phyloP scores from a whole-genome alignment of 2,113 vertebrate species.

The Pseudorhombus dupliciocellatus region DNA sequence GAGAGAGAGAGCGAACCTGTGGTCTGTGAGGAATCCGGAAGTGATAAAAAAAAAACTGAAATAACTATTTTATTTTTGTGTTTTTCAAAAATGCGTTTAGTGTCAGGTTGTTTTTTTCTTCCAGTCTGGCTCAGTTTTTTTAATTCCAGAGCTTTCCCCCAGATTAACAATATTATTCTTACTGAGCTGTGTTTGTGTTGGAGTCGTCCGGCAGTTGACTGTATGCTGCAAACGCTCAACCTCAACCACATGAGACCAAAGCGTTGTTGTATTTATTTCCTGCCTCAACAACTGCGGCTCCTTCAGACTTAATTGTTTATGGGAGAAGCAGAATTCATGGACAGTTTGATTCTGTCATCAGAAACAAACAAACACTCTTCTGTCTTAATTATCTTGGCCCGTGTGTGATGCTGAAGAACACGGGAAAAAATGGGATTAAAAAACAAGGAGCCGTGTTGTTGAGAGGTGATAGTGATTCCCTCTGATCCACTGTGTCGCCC shows the following conservation, averaged over 20 bases:
- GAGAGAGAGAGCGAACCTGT: slow-evolving; percentile 16
- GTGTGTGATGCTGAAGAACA: not conserved
- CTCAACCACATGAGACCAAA: slow-evolving; percentile 28
- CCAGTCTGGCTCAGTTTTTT: not conserved
- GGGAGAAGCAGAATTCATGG: slow-evolving; percentile 34
- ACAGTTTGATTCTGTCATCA: not conserved
- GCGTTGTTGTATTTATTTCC: slow-evolving; percentile 41
- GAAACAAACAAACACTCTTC: no score
- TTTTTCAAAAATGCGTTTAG: slow-evolving; percentile 40
- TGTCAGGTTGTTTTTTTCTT: slow-evolving; percentile 12
- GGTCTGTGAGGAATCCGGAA: slow-evolving; percentile 26
- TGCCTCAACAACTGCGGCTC: slow-evolving; percentile 31
- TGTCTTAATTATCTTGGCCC: no score
- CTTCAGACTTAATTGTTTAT: slow-evolving; percentile 62
- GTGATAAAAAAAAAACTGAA: slow-evolving; percentile 20
- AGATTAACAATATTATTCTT: slow-evolving; percentile 62
- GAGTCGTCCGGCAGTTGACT: slow-evolving; percentile 5
- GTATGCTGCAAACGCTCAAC: not conserved
- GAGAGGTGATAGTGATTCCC: no score
- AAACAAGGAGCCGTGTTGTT: slow-evolving; percentile 7
- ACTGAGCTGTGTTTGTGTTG: slow-evolving; percentile 45
- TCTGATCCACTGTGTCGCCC: not conserved
- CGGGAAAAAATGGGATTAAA: slow-evolving; percentile 24
- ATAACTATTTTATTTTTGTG: slow-evolving; percentile 44
- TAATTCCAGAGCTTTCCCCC: slow-evolving; percentile 57